Evolutionary conservation across 1,140 invertebrate genomes (phyloP).

Genomic region (Dendroctonus valens): DNA sequence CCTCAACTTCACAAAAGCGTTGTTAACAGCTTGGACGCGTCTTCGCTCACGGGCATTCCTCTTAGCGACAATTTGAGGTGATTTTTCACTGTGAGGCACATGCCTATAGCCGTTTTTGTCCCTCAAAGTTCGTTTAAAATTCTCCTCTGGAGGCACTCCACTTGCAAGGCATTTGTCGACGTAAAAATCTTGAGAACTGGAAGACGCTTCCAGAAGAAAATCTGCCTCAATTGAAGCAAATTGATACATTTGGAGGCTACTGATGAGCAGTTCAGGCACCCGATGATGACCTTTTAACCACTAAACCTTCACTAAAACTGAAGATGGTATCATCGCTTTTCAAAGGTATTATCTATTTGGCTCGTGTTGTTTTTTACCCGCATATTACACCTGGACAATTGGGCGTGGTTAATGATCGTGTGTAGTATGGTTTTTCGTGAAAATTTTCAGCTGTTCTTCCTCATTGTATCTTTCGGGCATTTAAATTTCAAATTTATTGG

Average conservation of each 20-base stretch:
- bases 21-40: constrained; percentile 59
- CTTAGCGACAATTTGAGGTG: constrained; percentile 56
- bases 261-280: neutral
- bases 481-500: no score
- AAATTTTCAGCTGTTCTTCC: constrained; percentile 23
- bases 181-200: constrained; percentile 11
- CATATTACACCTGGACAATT: constrained; percentile 33
- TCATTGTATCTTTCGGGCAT: no score
- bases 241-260: constrained; percentile 4
- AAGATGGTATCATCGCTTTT: constrained; percentile 24
- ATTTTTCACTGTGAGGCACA: constrained; percentile 45
- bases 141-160: neutral
- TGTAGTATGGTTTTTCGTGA: constrained; percentile 10
- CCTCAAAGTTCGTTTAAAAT: constrained; percentile 17
- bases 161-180: neutral
- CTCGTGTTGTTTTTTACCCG: constrained; percentile 23
- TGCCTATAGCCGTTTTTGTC: constrained; percentile 41
- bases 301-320: constrained; percentile 7
- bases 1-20: constrained; percentile 54
- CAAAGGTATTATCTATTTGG: constrained; percentile 18
- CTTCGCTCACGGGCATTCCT: constrained; percentile 59
- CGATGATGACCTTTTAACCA: constrained; percentile 4
- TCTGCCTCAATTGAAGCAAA: neutral
- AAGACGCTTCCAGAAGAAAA: neutral
- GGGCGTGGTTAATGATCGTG: constrained; percentile 23